These are phyloP conservation scores for Thalassarche chlororhynchos DNA, from an alignment of 2,113 vertebrate species.

Conservation along the genomic window DNA sequence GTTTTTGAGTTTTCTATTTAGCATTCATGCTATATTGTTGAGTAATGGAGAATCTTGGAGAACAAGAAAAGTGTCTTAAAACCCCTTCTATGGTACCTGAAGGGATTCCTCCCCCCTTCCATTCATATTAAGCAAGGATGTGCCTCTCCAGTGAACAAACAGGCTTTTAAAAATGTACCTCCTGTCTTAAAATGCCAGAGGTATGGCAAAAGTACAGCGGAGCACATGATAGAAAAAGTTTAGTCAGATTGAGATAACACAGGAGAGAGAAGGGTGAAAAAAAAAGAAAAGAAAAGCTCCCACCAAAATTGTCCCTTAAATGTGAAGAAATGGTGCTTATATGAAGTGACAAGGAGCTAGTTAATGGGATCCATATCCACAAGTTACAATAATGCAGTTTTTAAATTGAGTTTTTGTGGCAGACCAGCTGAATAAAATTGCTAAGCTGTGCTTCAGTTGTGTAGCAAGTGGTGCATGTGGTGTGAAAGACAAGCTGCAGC, in stretches of 20 bases:
- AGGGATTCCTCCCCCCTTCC: neutral
- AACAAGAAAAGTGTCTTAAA: neutral
- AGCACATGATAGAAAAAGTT: conserved; percentile 10
- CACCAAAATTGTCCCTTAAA: conserved; percentile 37
- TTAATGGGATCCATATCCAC: conserved; percentile 57
- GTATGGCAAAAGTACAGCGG: neutral
- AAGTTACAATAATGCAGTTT: conserved; percentile 47
- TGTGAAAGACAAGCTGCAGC: conserved; percentile 30
- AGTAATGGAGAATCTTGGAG: neutral
- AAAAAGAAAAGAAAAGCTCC: neutral
- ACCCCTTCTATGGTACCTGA: neutral
- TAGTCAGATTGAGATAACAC: conserved; percentile 17
- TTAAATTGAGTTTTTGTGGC: conserved; percentile 63
- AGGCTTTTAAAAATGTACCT: neutral
- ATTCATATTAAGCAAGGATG: neutral
- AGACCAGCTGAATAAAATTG: conserved; percentile 41
- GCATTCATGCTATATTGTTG: neutral
- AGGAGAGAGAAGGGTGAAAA: neutral
- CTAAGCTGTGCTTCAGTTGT: conserved; percentile 53
- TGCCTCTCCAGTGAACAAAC: neutral
- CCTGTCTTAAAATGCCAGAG: neutral
- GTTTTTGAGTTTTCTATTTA: neutral
- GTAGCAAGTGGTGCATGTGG: conserved; percentile 47
- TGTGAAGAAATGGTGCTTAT: conserved; percentile 14
- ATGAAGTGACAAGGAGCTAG: conserved; percentile 37